Evolutionary conservation across 2,888 invertebrate species (phyloP).

Genomic region (Eugnorisma glareosa): DNA sequence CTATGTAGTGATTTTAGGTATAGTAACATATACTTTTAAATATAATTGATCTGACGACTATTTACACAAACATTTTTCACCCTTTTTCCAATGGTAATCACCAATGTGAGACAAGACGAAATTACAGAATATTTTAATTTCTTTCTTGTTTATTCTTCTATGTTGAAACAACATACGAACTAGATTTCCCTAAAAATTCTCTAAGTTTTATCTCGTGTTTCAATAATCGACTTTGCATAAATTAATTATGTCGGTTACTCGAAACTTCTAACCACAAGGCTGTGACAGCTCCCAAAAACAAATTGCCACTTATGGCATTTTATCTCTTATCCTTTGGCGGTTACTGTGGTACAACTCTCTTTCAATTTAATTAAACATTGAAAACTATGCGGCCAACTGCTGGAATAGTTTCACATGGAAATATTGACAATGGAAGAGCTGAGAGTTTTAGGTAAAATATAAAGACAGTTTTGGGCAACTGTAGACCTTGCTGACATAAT

Average conservation of each 20-base stretch:
- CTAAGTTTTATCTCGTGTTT: background rate
- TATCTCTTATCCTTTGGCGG: constrained; percentile 40
- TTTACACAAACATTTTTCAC: no score
- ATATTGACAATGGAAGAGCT: constrained; percentile 37
- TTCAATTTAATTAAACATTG: constrained; percentile 68
- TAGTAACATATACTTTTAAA: background rate
- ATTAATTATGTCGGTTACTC: background rate
- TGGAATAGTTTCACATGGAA: constrained; percentile 55
- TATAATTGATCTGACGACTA: no score
- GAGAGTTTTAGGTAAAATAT: no score
- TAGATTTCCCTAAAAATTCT: background rate
- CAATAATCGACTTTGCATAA: background rate
- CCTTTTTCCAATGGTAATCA: no score
- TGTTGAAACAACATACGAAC: background rate
- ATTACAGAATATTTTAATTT: no score
- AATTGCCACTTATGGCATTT: constrained; percentile 35
- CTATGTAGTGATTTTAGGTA: background rate
- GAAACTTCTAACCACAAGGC: constrained; percentile 6
- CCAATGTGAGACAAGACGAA: background rate
- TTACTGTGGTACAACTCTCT: constrained; percentile 59
- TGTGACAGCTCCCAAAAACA: constrained; percentile 38
- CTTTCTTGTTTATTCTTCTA: no score
- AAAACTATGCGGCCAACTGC: constrained; percentile 56
- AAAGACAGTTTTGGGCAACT: background rate
- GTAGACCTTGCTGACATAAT: background rate